A percentile compares a stretch with the other conserved stretches of the same genome.
phyloP scores from a whole-genome alignment of 2,113 vertebrate genomes.

The Phasianus colchicus region DNA sequence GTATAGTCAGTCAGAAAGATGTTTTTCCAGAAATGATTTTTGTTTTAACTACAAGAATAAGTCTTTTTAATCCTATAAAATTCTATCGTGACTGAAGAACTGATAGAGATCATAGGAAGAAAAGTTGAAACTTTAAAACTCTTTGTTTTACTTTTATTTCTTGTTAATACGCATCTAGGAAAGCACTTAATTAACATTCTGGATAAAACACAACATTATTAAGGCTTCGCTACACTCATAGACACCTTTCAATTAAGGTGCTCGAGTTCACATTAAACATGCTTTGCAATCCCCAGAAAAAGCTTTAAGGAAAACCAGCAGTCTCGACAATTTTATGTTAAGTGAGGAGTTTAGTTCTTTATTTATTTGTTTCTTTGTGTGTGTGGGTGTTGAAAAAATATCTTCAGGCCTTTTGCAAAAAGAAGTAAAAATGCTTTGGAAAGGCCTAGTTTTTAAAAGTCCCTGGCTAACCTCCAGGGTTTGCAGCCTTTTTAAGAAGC shows the following conservation, averaged over 20 bases:
- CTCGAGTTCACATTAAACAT: slow-evolving; percentile 13
- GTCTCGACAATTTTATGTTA: background rate
- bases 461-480: background rate
- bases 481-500: background rate
- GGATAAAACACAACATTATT: slow-evolving; percentile 5
- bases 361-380: background rate
- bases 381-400: background rate
- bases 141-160: slow-evolving; percentile 20
- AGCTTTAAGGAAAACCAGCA: slow-evolving; percentile 9
- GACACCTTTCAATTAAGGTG: slow-evolving; percentile 50
- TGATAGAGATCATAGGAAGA: slow-evolving; percentile 19
- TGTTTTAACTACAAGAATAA: background rate
- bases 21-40: background rate
- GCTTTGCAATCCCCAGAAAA: background rate
- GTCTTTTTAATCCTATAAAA: background rate
- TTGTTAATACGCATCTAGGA: slow-evolving; percentile 11
- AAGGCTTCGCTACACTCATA: slow-evolving; percentile 15
- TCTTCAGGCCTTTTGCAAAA: background rate
- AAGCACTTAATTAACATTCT: slow-evolving; percentile 42
- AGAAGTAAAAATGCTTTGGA: background rate
- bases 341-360: background rate
- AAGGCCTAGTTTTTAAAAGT: background rate
- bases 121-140: slow-evolving; percentile 50
- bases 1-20: background rate
- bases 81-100: background rate